Conservation (phyloP, 2,888 invertebrate genomes). For the Octonoba sinensis region DNA sequence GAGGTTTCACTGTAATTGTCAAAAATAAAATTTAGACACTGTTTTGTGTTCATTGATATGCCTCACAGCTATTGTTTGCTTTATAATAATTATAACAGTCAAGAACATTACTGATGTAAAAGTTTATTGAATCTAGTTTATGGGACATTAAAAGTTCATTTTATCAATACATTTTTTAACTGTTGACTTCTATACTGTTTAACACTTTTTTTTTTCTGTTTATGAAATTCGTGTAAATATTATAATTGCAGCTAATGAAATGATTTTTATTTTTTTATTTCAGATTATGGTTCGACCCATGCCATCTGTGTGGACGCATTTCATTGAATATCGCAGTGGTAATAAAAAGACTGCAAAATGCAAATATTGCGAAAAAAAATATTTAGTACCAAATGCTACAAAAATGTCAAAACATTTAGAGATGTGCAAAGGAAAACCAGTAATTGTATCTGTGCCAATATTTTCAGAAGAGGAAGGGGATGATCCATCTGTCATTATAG, state of each 20-base stretch:
- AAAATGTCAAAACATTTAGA: not conserved
- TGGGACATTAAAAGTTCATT: not conserved
- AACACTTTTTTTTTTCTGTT: not conserved
- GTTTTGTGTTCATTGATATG: constrained; percentile 1
- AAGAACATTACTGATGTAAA: not conserved
- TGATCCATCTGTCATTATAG: not conserved
- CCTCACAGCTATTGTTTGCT: not conserved
- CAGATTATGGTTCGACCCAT: not conserved
- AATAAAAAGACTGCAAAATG: not conserved
- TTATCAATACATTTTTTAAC: not conserved
- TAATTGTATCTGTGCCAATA: not conserved
- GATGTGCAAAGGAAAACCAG: not conserved
- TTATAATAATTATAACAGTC: not conserved
- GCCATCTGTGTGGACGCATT: not conserved
- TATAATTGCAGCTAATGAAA: not conserved
- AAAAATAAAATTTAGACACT: not conserved
- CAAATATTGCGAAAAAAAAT: not conserved
- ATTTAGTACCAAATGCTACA: not conserved
- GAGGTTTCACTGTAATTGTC: no score
- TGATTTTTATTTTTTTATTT: no score
- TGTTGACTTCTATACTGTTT: not conserved
- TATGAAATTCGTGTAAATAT: not conserved
- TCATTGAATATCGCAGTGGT: not conserved
- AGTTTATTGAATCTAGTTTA: not conserved
- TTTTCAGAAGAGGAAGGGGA: not conserved